Percentiles rank a stretch among this genome's conserved stretches.
phyloP scores from a whole-genome alignment of 2,113 vertebrate species.

The Festucalex cinctus region DNA sequence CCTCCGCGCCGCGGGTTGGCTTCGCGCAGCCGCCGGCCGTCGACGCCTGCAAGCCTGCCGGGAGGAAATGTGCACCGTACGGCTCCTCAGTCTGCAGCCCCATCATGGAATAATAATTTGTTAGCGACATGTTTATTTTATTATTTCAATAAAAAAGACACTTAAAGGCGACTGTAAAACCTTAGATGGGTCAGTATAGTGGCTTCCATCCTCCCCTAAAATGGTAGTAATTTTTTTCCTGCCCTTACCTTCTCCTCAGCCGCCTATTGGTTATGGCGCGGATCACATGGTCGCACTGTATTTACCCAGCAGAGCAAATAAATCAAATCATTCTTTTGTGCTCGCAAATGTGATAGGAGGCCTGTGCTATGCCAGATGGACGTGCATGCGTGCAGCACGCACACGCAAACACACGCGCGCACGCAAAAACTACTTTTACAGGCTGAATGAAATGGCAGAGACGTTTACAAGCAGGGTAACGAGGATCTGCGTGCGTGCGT shows the following conservation, averaged over 20 bases:
- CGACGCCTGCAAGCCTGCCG: constrained; percentile 63
- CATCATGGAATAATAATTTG: constrained; percentile 74
- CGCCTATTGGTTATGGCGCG: constrained; percentile 53
- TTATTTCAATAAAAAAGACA: constrained; percentile 71
- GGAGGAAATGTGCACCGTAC: constrained; percentile 66
- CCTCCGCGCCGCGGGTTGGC: constrained; percentile 49
- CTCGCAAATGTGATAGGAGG: constrained; percentile 39
- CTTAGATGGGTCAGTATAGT: constrained; percentile 63
- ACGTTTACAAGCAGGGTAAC: constrained; percentile 42
- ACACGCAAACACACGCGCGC: background rate
- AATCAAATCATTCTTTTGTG: constrained; percentile 63
- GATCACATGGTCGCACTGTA: constrained; percentile 64
- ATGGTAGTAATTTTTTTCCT: constrained; percentile 67
- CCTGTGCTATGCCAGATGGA: constrained; percentile 29
- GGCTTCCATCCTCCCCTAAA: constrained; percentile 70
- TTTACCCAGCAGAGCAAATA: constrained; percentile 51
- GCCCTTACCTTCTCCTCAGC: constrained; percentile 55
- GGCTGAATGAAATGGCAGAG: constrained; percentile 14
- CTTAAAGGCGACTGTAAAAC: constrained; percentile 71
- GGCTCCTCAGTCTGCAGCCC: constrained; percentile 66
- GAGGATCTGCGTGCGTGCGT: constrained; percentile 17
- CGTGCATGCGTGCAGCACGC: background rate
- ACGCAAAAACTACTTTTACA: constrained; percentile 7
- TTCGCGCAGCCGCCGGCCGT: constrained; percentile 55
- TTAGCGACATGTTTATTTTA: constrained; percentile 75